phyloP scores from a whole-genome alignment of 2,888 invertebrate genomes.

The Apamea crenata region DNA sequence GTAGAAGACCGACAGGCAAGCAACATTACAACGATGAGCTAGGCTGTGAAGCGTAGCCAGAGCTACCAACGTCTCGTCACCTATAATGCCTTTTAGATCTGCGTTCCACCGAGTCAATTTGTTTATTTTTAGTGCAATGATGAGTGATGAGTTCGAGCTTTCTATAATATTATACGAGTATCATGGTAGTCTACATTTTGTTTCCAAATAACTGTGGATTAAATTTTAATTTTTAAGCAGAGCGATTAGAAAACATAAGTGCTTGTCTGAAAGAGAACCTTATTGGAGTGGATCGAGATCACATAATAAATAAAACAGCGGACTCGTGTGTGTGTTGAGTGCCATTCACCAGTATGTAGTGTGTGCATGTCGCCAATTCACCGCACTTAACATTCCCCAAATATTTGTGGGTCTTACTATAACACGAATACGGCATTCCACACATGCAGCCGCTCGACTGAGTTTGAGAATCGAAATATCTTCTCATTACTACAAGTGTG shows the following conservation, averaged over 20 bases:
- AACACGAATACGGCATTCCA: background rate
- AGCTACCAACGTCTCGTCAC: too few species aligned
- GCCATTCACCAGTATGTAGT: background rate
- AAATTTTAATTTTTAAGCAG: background rate
- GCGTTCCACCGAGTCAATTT: background rate
- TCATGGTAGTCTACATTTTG: background rate
- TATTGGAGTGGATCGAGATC: background rate
- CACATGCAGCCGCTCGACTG: background rate
- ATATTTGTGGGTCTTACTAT: slow-evolving; percentile 2
- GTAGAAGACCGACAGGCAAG: too few species aligned
- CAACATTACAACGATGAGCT: too few species aligned
- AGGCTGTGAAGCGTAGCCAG: too few species aligned
- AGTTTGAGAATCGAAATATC: background rate
- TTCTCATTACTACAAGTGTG: background rate
- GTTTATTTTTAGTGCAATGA: background rate
- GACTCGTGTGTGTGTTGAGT: background rate
- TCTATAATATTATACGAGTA: background rate
- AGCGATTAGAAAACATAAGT: background rate
- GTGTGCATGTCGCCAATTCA: background rate
- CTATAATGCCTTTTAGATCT: too few species aligned
- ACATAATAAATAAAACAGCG: background rate
- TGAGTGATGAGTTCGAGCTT: background rate
- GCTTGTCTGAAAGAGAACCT: background rate
- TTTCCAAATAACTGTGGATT: background rate
- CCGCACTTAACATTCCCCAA: slow-evolving; percentile 22